Base-by-base conservation (phyloP, 2,113 vertebrate genomes). In the Corythoichthys haematopterus region DNA sequence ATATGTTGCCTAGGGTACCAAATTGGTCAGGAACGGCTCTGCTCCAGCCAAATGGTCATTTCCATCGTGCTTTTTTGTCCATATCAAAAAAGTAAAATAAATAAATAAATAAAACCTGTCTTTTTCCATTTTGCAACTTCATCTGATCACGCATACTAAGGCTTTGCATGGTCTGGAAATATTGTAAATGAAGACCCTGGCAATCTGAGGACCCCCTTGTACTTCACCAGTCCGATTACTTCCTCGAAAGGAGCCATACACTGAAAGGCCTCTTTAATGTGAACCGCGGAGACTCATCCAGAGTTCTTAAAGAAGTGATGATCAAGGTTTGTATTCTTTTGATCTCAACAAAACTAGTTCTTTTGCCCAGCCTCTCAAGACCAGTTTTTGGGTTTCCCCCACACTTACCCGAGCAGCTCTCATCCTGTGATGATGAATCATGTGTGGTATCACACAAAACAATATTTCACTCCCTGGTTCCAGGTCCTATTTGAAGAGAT, bases 401-500 rank as follows among this genome's bases (percentile, higher is more conserved):
- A 46, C 60, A 14, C 70, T 80, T 71, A 79, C 85, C 74, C 75
- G 72, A 75, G 65, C 74, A 79, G 85, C 85, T 89, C 87, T 88
- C 86, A 90, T 90, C 86, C 85, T 85, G 64, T 81, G 82, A 85
- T 82, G 80, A 90, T 88, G 88, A 80, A 88, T 79, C 80, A 77
- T 75, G 76, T 74, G 80, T 52, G 55, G 4, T 36, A 14, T 45
- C 40, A 81, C 75, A 84, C 68, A 76, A 74, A 82, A 83, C 82
- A 86, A 80, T 80, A 87, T 89, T 88, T 90, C 80, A 76, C 80
- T 87, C 78, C 77, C 84, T 80, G 86, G 81, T 85, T 80, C 80
- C 85, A 84, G 85, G 83, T 84, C 85, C 84, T 84, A 91, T 91
- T 92, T 88, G 85, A 88, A 77, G 78, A 91, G 87, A 91, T 90